These are phyloP conservation scores for Drosophila nr. medialis DNA, from an alignment of 2,888 invertebrate species.

Conservation along the genomic window DNA sequence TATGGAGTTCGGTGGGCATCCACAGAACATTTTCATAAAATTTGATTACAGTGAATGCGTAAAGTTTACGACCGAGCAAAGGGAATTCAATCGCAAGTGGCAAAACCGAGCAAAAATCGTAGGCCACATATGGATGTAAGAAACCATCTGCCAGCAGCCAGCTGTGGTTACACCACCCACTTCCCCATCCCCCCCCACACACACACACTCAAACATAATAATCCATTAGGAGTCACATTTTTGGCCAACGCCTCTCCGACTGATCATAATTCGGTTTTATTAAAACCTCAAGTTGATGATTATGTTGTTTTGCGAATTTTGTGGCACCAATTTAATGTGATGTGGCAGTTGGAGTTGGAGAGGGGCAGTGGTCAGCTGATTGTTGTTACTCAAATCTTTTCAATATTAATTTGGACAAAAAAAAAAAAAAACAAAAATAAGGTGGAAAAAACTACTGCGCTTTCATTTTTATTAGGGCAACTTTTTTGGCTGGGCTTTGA, in stretches of 20 bases:
- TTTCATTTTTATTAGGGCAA: slow-evolving; percentile 13
- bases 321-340: neutral
- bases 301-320: slow-evolving; percentile 4
- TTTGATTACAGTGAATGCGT: slow-evolving; percentile 74
- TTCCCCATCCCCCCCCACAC: neutral
- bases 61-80: slow-evolving; percentile 71
- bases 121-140: slow-evolving; percentile 22
- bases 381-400: slow-evolving; percentile 21
- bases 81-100: slow-evolving; percentile 69
- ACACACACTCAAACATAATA: slow-evolving; percentile 6
- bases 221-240: slow-evolving; percentile 40
- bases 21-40: slow-evolving; percentile 66
- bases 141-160: slow-evolving; percentile 16
- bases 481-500: slow-evolving; percentile 28
- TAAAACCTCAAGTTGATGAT: slow-evolving; percentile 30
- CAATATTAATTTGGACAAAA: slow-evolving; percentile 26
- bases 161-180: slow-evolving; percentile 28
- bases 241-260: slow-evolving; percentile 15
- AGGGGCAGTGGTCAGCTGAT: slow-evolving; percentile 15
- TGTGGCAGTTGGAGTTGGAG: neutral
- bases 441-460: slow-evolving; percentile 25
- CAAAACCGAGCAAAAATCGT: slow-evolving; percentile 23
- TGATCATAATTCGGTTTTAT: slow-evolving; percentile 38
- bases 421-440: neutral
- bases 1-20: slow-evolving; percentile 4